These are phyloP conservation scores for Tupaia tana DNA, from an alignment of 2,113 vertebrate species.

Conservation along the genomic window DNA sequence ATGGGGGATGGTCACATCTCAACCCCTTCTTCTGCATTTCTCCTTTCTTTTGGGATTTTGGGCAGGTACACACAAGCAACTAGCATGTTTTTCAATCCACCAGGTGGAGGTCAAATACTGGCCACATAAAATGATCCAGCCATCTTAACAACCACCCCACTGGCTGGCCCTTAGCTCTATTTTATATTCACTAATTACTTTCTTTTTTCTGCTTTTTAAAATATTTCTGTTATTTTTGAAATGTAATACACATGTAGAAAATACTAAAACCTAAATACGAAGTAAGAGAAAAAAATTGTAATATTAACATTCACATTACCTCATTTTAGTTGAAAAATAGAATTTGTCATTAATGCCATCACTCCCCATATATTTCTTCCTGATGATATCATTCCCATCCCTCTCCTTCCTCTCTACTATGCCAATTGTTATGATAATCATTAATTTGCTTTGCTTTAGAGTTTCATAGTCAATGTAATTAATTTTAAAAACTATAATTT, in stretches of 20 bases:
- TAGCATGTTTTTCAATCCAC: too few species aligned
- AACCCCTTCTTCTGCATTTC: too few species aligned
- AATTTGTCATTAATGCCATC: not conserved
- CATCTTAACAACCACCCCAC: too few species aligned
- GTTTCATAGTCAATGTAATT: not conserved
- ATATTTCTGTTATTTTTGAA: not conserved
- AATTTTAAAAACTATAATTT: not conserved
- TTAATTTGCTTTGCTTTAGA: not conserved
- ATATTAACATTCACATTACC: not conserved
- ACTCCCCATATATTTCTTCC: not conserved
- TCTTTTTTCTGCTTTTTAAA: not conserved
- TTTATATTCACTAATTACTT: not conserved
- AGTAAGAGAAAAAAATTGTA: not conserved
- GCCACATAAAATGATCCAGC: too few species aligned
- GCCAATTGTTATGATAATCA: not conserved
- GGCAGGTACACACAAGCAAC: too few species aligned
- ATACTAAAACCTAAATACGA: not conserved
- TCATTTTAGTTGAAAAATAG: not conserved
- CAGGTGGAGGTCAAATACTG: too few species aligned
- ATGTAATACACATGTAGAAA: not conserved
- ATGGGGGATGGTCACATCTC: too few species aligned
- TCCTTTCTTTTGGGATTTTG: too few species aligned
- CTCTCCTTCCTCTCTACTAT: not conserved
- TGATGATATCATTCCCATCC: not conserved
- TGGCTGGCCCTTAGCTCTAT: too few species aligned